Base-by-base conservation (phyloP, 30 jellyfish, hydroid and myxozoan genomes). In the Cassiopea andromeda region DNA sequence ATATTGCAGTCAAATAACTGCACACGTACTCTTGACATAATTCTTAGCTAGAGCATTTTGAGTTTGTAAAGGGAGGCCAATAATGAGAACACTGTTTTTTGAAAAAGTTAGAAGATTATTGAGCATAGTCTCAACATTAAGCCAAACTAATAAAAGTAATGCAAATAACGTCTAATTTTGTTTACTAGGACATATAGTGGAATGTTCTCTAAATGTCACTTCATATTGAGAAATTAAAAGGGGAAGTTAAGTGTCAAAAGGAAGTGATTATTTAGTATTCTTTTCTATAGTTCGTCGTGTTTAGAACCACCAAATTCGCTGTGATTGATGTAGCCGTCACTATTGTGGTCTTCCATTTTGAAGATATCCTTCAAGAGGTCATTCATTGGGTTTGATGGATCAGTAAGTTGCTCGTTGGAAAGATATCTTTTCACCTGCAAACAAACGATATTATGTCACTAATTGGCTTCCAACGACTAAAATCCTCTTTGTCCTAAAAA, bases 261-360 rank as follows among this genome's bases (percentile, higher is more conserved):
- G 64, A 10, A 54, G 7, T 3, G 64, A 10, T 54, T 54, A 54
- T 54, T 14, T 64, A 2, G 15, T 64, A 0, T 64, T 13, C 38
- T 83, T n/a, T 48, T 60, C 83, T 90, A 95, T 43, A 95, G 81
- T 87, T 95, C 99, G 66, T 91, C 98, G 61, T 85, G 99, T 84
- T 95, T 95, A 27, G 58, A 27, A 3, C 99, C 99, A 46, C 97
- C 88, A 81, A 95, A 95, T 85, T 95, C 99, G 2, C 80, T 60
- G 75, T 89, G 97, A 48, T 89, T 85, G 81, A 95, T 95, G 78
- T 61, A 88, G 38, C 99, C 99, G 78, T 95, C 94, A 43, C 60
- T 81, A 70, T 95, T 93, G 17, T 90, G 75, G 76, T 95, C 99
- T 73, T 95, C 99, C 91, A 86, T 95, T 67, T 81, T 85, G 90